A percentile compares a stretch with the other conserved stretches of the same genome.
phyloP scores from a whole-genome alignment of 2,113 vertebrate genomes.

The Bubalus kerabau region DNA sequence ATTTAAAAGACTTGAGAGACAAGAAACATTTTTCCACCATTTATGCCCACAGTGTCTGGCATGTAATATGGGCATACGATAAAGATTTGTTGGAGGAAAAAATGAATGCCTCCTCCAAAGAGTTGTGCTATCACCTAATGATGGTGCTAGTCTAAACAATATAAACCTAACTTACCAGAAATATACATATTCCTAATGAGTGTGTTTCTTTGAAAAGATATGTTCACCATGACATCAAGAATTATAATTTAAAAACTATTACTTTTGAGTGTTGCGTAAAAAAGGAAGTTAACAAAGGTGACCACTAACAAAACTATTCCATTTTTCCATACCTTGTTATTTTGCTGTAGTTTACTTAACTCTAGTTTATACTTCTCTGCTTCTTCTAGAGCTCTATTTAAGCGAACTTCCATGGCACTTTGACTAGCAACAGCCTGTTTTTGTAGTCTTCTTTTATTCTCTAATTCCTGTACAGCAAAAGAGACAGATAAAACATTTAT shows the following conservation, averaged over 20 bases:
- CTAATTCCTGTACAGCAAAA: conserved; percentile 85
- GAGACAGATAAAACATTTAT: not conserved
- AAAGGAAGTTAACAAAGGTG: not conserved
- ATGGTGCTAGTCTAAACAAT: not conserved
- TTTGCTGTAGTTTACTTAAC: conserved; percentile 88
- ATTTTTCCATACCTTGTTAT: conserved; percentile 84
- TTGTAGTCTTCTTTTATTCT: conserved; percentile 83
- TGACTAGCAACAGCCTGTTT: conserved; percentile 87
- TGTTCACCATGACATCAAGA: not conserved
- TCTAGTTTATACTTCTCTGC: conserved; percentile 87
- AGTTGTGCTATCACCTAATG: not conserved
- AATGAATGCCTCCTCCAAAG: not conserved
- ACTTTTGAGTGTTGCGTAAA: not conserved
- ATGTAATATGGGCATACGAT: not conserved
- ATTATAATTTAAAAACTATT: not conserved
- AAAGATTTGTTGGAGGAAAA: not conserved
- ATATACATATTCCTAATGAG: not conserved
- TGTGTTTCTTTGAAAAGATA: not conserved
- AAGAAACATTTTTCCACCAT: not conserved
- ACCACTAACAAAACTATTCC: conserved; percentile 17
- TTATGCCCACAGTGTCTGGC: not conserved
- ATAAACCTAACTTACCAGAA: not conserved
- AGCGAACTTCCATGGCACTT: conserved; percentile 85
- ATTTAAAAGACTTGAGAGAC: not conserved
- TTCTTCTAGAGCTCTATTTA: conserved; percentile 94